Base-by-base conservation (phyloP, 2,888 invertebrate genomes). In the Tricholauxania praeusta region DNA sequence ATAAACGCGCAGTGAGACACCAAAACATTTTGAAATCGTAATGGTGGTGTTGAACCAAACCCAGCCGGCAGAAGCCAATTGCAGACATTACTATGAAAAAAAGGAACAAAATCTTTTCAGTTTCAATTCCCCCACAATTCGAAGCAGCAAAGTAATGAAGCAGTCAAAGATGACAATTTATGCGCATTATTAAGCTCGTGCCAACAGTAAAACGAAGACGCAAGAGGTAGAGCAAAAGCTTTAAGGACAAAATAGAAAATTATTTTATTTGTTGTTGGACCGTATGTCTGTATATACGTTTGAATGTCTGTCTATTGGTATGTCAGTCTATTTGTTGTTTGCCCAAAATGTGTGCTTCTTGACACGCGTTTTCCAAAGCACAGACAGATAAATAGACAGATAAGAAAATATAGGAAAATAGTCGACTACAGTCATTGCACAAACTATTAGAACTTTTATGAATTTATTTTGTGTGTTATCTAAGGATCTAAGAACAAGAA, bases 151-250 rank as follows among this genome's bases (percentile, higher is more conserved):
- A 39, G 39, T 2, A 39, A 39, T 39, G 39, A 57, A 57, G 28
- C 57, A 57, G 57, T 57, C 57, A 57, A 57, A 28, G 28, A 57
- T 22, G 28, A 57, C 48, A 63, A 63, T 63, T 63, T 63, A 63
- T 63, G 63, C 63, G 63, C 63, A 63, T 63, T 63, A 63, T 63
- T 63, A 63, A 63, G 63, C 63, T 63, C 48, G 17, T 63, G 47
- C 47, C 63, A 63, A 47, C 15, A 15, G 19, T 7, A 47, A 47
- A 28, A 39, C 10, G 39, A 39, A 39, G 39, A 7, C 8, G 39
- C 7, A 1, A 10, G 1, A 10, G 39, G 10, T 39, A 39, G 6
- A 10, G 39, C n/a, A 15, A 8, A 47, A 48, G 8, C 63, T 63
- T 63, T 47, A 63, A 63, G 63, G 63, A 63, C 63, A 47, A 63